Base-by-base conservation (phyloP, 2,888 invertebrate species). In the Drosophila diplacantha region DNA sequence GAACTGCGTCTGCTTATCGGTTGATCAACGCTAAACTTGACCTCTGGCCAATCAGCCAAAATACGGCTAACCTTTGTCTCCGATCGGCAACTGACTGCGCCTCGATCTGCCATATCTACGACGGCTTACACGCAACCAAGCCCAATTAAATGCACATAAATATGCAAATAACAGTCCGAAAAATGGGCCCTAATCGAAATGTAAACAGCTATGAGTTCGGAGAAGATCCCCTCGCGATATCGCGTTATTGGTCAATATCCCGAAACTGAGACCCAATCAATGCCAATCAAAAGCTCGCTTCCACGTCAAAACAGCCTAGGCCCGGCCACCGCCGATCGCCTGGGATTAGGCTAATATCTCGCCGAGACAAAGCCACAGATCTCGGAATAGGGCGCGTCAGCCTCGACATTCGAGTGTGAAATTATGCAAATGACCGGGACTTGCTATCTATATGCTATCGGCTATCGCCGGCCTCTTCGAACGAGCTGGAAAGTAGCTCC, bases 101-200 rank as follows among this genome's bases (percentile, higher is more conserved):
- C 18, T 1, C 29, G 31, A 51, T 55, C 41, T 59, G 32, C 38
- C 58, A 41, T 38, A 35, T 58, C 59, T 35, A 71, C 69, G 73
- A 78, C 41, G 57, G 57, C 57, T 58, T 44, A 56, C 58, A 58
- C 57, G 58, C 43, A 79, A 68, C 73, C 70, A 69, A 71, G 35
- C 74, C 60, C 80, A 81, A 80, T 80, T 80, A 80, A 83, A 83
- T 81, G 82, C 71, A 75, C 69, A 80, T 80, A 81, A 83, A 80
- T 79, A 80, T 80, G 76, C 70, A 80, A 81, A 80, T 76, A 57
- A 44, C 35, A 26, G 47, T 44, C 57, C 14, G 49, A 63, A 62
- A 67, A 76, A 72, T 79, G 64, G 62, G 65, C 56, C 52, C 64
- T 81, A 80, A 80, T 83, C 83, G 84, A 81, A 81, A 79, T 83